A percentile compares a stretch with the other conserved stretches of the same genome.
These are phyloP conservation scores for Patella ulyssiponensis DNA, from an alignment of 2,888 invertebrate species.

Conservation along the genomic window DNA sequence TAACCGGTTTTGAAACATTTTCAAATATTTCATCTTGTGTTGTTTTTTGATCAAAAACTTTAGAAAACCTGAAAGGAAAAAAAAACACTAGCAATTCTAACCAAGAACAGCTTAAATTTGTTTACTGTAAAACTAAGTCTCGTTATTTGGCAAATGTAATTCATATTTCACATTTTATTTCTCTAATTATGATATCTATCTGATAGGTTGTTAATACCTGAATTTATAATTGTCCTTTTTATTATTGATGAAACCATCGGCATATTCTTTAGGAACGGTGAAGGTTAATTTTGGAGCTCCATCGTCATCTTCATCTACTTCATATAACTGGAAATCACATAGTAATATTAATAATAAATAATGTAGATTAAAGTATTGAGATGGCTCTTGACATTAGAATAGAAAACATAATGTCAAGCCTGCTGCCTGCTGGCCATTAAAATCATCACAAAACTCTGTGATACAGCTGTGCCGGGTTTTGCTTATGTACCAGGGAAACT, in stretches of 20 bases:
- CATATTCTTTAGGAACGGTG: constrained; percentile 67
- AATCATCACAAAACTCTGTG: too few relatives aligned
- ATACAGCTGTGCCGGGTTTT: too few relatives aligned
- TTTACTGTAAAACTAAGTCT: not conserved
- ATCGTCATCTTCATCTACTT: constrained; percentile 65
- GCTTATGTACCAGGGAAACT: too few relatives aligned
- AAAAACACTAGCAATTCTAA: constrained; percentile 8
- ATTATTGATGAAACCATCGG: constrained; percentile 70
- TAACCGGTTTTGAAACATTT: constrained; percentile 71
- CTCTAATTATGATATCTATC: too few relatives aligned
- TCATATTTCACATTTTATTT: too few relatives aligned
- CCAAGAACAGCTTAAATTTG: not conserved
- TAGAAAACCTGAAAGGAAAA: constrained; percentile 62
- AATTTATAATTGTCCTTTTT: constrained; percentile 71
- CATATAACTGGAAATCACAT: constrained; percentile 60
- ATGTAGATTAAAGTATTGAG: too few relatives aligned
- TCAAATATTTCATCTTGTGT: constrained; percentile 72
- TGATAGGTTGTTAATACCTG: constrained; percentile 44
- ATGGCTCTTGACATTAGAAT: too few relatives aligned
- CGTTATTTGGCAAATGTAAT: too few relatives aligned
- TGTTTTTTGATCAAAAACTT: constrained; percentile 68
- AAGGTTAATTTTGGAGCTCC: constrained; percentile 60
- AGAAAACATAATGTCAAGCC: too few relatives aligned
- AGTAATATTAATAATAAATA: too few relatives aligned
- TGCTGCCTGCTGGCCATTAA: too few relatives aligned